Base-by-base conservation (phyloP, 2,888 invertebrate genomes). In the Strigamia transsilvanica region DNA sequence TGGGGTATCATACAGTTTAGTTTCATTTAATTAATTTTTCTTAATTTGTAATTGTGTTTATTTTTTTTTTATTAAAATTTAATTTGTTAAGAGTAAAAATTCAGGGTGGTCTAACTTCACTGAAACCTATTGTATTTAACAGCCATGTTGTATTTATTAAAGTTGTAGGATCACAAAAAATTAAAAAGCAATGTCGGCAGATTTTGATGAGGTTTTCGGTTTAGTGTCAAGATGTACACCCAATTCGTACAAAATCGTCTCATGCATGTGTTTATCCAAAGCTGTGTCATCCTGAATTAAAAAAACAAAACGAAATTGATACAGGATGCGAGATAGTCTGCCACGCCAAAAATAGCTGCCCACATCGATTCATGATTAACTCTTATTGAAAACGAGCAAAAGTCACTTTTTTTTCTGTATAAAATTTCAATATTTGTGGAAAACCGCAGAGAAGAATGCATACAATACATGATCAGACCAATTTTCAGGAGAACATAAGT, bases 391-490 rank as follows among this genome's bases (percentile, higher is more conserved):
- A 83, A 13, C 13, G 56, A 46, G 38, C 51, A 3, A 27, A 27
- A 27, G 3, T 27, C 3, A 27, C 3, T 27, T 27, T 2, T 27
- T 27, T 27, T 27, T 27, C 1, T 3, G 27, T 2, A 27, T 2
- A 27, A 3, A 27, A 27, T 2, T 2, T 27, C 27, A 27, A 41
- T 85, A 88, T 96, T 87, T 97, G 99, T 66, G 99, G 98, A 89
- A 98, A 99, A 1, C 99, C 99, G 89, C 98, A 98, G 15, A 99
- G 91, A 82, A 99, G 91, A 87, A 99, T 98, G 89, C n/a, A n/a
- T n/a, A n/a, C n/a, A n/a, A n/a, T 99, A 99, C 46, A 97, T 91
- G 86, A 99, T 98, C 61, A 99, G 97, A 78, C 99, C 99, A 83
- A 96, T 95, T 95, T 87, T 96, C 93, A n/a, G n/a, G n/a, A n/a